Conservation (phyloP, 2,113 vertebrate species). For the Vombatus ursinus region DNA sequence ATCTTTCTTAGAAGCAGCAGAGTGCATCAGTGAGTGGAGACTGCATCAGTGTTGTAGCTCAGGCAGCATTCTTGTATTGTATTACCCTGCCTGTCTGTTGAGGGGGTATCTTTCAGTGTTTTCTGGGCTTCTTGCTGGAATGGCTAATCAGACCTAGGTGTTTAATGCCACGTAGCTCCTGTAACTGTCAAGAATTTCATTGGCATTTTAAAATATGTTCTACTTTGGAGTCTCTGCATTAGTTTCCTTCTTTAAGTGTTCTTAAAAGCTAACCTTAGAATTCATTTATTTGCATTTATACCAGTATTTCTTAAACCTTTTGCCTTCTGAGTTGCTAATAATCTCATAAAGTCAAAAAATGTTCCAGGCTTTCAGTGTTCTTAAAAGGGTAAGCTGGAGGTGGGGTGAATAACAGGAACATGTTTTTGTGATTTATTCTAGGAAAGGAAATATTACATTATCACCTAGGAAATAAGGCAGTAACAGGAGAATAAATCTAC, state of each 20-base stretch:
- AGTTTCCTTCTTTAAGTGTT: slow-evolving; percentile 4
- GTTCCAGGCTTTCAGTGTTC: not conserved
- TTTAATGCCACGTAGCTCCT: not conserved
- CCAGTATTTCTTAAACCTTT: slow-evolving; percentile 38
- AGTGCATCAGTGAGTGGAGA: not conserved
- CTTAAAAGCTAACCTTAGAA: slow-evolving; percentile 8
- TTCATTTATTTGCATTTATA: slow-evolving; percentile 34
- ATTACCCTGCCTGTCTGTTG: not conserved
- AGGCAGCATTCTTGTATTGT: not conserved
- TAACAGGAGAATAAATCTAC: slow-evolving; percentile 3
- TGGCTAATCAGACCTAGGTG: not conserved
- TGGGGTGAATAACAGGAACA: not conserved
- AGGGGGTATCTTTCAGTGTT: not conserved
- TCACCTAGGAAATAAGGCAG: not conserved
- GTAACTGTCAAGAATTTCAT: not conserved
- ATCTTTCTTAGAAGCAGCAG: not conserved
- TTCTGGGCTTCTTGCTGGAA: not conserved
- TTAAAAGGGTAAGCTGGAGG: not conserved
- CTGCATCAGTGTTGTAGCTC: not conserved
- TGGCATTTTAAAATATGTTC: slow-evolving; percentile 1
- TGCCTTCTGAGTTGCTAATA: slow-evolving; percentile 28
- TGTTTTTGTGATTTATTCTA: slow-evolving; percentile 31
- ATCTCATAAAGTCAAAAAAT: slow-evolving; percentile 18
- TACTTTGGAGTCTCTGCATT: not conserved
- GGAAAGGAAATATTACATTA: slow-evolving; percentile 2